Evolutionary conservation across 2,797 vertebrate species (phyloP).

Genomic region (Sebastes baramenuke): DNA sequence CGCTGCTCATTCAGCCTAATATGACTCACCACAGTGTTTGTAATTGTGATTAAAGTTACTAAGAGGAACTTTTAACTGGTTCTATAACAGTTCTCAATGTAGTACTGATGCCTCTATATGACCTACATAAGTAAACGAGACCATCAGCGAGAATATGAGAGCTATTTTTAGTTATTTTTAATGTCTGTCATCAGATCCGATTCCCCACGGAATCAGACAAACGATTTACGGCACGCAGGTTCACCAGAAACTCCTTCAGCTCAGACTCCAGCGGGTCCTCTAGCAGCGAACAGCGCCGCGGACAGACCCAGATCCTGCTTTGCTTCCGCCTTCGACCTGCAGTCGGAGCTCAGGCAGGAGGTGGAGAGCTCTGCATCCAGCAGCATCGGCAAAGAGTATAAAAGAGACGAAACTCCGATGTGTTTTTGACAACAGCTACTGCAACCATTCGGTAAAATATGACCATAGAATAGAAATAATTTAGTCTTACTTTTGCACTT

Average conservation of each 20-base stretch:
- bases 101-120: neutral
- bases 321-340: no score
- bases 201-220: neutral
- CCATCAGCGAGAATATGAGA: neutral
- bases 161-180: neutral
- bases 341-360: no score
- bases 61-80: neutral
- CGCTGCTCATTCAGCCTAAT: neutral
- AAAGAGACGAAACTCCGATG: no score
- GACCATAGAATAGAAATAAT: no score
- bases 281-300: neutral
- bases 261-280: no score
- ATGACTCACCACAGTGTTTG: constrained; percentile 16
- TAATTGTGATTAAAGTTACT: neutral
- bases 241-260: neutral
- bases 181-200: neutral
- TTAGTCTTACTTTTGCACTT: no score
- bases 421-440: no score
- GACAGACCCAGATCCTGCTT: neutral
- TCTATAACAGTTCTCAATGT: neutral
- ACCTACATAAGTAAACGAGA: neutral
- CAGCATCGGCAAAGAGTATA: no score
- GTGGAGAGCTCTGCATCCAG: no score
- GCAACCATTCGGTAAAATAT: no score
- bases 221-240: neutral